phyloP scores from a whole-genome alignment of 1,140 invertebrate species.

The Drosophila truncata region DNA sequence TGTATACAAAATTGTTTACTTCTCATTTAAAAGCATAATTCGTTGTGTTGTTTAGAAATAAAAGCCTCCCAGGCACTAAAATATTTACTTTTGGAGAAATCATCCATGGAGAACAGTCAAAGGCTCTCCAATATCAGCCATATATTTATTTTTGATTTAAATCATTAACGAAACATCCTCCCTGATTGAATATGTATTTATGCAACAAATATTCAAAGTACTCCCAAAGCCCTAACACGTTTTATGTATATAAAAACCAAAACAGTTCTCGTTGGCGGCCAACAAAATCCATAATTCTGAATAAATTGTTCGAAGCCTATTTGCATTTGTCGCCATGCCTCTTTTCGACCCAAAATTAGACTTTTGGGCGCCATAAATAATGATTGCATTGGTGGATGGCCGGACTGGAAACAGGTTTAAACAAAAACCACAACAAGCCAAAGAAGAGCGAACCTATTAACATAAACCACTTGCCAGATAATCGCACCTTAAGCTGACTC shows the following conservation, averaged over 20 bases:
- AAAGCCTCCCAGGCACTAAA: not conserved
- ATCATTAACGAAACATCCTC: constrained; percentile 1
- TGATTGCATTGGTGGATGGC: constrained; percentile 44
- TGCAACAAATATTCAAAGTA: constrained; percentile 6
- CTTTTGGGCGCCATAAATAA: constrained; percentile 49
- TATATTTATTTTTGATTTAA: constrained; percentile 10
- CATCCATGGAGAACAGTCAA: not conserved
- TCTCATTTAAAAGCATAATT: not conserved
- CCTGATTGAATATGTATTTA: constrained; percentile 8
- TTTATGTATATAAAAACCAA: constrained; percentile 2
- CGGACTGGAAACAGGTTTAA: constrained; percentile 15
- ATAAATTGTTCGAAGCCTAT: constrained; percentile 45
- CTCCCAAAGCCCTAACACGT: not conserved
- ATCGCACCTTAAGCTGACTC: constrained; percentile 52
- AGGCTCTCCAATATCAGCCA: not conserved
- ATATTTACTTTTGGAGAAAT: not conserved
- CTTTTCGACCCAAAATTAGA: constrained; percentile 26
- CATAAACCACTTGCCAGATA: constrained; percentile 66
- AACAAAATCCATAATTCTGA: constrained; percentile 41
- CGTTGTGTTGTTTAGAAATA: not conserved
- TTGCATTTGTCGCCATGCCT: constrained; percentile 22
- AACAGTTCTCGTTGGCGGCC: constrained; percentile 1
- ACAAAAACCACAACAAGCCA: constrained; percentile 20
- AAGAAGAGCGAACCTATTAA: constrained; percentile 48
- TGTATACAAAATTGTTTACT: not conserved